A percentile compares a stretch with the other conserved stretches of the same genome.
Conservation (phyloP, 2,888 invertebrate genomes). For the Augiades crinisus region DNA sequence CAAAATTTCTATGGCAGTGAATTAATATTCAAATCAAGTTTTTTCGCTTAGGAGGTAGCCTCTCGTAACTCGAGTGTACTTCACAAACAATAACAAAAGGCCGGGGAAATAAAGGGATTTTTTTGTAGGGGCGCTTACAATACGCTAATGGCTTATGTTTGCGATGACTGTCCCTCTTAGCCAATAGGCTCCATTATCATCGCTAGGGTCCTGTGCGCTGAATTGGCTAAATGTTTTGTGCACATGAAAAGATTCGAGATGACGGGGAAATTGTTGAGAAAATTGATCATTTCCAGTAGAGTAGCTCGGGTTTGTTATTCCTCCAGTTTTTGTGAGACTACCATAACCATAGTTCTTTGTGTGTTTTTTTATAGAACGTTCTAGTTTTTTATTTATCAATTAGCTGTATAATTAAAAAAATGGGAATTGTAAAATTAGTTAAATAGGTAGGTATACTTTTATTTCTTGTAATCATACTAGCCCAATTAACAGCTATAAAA, state of each 20-base stretch:
- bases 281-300: slow-evolving; percentile 76
- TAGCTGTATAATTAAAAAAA: too few relatives aligned
- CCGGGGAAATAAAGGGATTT: slow-evolving; percentile 40
- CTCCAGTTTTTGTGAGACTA: slow-evolving; percentile 17
- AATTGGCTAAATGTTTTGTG: slow-evolving; percentile 79
- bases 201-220: slow-evolving; percentile 67
- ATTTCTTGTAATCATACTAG: too few relatives aligned
- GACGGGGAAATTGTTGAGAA: slow-evolving; percentile 78
- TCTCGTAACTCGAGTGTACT: slow-evolving; percentile 4
- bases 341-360: neutral
- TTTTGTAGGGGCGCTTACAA: slow-evolving; percentile 67
- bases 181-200: slow-evolving; percentile 74
- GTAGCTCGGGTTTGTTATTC: slow-evolving; percentile 58
- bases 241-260: slow-evolving; percentile 74
- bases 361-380: too few relatives aligned
- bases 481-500: too few relatives aligned
- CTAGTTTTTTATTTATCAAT: too few relatives aligned
- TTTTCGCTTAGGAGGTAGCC: neutral
- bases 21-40: too few relatives aligned
- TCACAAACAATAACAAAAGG: slow-evolving; percentile 32
- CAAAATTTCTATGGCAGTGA: too few relatives aligned
- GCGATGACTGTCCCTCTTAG: slow-evolving; percentile 70
- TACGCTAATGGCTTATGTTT: slow-evolving; percentile 78
- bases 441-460: too few relatives aligned
- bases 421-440: too few relatives aligned